These are phyloP conservation scores for Monochamus saltuarius DNA, from an alignment of 1,140 invertebrate species.

Conservation along the genomic window DNA sequence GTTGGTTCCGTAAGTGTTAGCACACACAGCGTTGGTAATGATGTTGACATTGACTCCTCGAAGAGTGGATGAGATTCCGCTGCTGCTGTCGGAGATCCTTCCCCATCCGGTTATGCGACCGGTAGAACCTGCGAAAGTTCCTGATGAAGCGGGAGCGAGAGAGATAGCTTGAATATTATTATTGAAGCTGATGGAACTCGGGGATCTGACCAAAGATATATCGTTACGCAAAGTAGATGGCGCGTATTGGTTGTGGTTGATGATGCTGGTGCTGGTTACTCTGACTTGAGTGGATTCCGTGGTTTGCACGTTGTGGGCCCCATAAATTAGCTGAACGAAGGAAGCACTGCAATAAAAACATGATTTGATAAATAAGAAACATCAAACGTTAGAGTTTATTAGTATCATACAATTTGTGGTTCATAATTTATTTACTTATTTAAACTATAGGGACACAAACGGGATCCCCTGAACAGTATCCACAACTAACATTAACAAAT, in stretches of 20 bases:
- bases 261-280: not conserved
- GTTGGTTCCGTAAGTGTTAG: not conserved
- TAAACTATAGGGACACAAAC: too few relatives aligned
- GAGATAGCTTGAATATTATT: not conserved
- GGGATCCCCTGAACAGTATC: too few relatives aligned
- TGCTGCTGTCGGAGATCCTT: not conserved
- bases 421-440: too few relatives aligned
- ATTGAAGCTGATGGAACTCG: not conserved
- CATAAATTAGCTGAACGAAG: constrained; percentile 9
- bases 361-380: too few relatives aligned
- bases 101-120: constrained; percentile 23
- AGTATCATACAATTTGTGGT: too few relatives aligned
- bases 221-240: constrained; percentile 15
- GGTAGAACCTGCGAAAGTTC: constrained; percentile 15
- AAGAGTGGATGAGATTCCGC: not conserved
- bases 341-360: not conserved
- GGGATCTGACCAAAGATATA: constrained; percentile 10
- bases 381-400: too few relatives aligned
- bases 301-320: constrained; percentile 16
- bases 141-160: constrained; percentile 18
- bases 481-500: too few relatives aligned
- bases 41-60: not conserved
- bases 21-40: constrained; percentile 1
- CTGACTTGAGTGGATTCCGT: constrained; percentile 16
- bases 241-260: constrained; percentile 9